These are phyloP conservation scores for Lathamus discolor DNA, from an alignment of 2,113 vertebrate genomes.

Conservation along the genomic window DNA sequence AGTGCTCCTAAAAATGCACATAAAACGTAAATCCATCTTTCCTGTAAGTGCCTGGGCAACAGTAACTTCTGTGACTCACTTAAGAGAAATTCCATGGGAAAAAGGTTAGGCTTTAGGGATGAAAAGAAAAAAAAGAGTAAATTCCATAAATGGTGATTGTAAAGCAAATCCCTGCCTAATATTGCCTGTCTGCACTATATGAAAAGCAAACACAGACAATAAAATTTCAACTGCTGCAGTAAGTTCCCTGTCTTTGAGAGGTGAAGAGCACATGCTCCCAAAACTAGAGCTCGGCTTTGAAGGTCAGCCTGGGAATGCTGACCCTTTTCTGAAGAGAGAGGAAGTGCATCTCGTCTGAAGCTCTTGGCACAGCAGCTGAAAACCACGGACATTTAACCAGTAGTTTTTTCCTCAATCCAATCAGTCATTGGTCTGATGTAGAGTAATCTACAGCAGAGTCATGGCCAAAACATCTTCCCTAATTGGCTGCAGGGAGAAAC, in stretches of 20 bases:
- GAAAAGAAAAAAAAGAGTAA: conserved; percentile 3
- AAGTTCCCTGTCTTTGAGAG: not conserved
- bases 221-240: not conserved
- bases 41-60: conserved; percentile 55
- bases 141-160: not conserved
- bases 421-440: not conserved
- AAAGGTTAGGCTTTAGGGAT: not conserved
- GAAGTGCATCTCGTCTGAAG: not conserved
- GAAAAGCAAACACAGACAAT: conserved; percentile 14
- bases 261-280: not conserved
- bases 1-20: conserved; percentile 23
- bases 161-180: not conserved
- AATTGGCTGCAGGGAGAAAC: not conserved
- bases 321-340: not conserved
- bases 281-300: not conserved
- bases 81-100: conserved; percentile 39
- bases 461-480: conserved; percentile 27
- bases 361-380: not conserved
- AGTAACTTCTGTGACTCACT: conserved; percentile 48
- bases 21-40: conserved; percentile 57
- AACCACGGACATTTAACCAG: conserved; percentile 18
- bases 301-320: not conserved
- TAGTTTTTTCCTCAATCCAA: not conserved
- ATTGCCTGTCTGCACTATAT: not conserved
- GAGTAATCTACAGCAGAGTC: conserved; percentile 46